Base-by-base conservation (phyloP, 2,113 vertebrate species). In the Pachycephala philippinensis region DNA sequence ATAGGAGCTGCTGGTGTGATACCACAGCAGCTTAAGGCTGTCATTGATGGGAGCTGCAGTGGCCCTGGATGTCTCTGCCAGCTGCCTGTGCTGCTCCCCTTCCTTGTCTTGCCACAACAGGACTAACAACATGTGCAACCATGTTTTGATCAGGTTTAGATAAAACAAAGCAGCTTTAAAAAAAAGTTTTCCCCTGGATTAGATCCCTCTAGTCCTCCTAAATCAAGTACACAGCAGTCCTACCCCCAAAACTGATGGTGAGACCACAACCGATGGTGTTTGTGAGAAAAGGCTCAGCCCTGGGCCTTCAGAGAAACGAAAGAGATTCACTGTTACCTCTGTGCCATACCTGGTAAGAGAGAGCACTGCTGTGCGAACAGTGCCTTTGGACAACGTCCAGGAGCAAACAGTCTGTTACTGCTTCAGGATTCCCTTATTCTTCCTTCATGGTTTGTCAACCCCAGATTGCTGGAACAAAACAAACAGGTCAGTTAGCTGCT, bases 391-490 rank as follows among this genome's bases (percentile, higher is more conserved):
- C 52, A 70, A 39, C 31, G 27, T 40, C 56, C 7, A 8, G 44
- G 18, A 74, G 35, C 52, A 57, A 90, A 56, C 15, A 60, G 54
- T 15, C 37, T 33, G 42, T 31, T 42, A 47, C 16, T 60, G 11
- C 56, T 79, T 76, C 89, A 66, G 72, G 35, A 88, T 57, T 42
- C 37, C 37, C 42, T 91, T 45, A 66, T 61, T 37, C 60, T 79
- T 87, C 74, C 71, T 79, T 45, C 50, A 39, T 2, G 19, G 66
- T 59, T 33, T 79, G 68, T 27, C 53, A 72, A 64, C 17, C 74
- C 24, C 54, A 76, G 79, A n/a, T 84, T 30, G 0, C 92, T 89
- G 74, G 91, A 97, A 97, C 13, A 83, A 95, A 95, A 96, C 71
- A 97, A 89, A 94, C 45, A 96, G 69, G 74, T 75, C 26, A 40